A percentile compares a stretch with the other conserved stretches of the same genome.
phyloP scores from a whole-genome alignment of 2,797 vertebrate genomes.

The Macropus fuliginosus region DNA sequence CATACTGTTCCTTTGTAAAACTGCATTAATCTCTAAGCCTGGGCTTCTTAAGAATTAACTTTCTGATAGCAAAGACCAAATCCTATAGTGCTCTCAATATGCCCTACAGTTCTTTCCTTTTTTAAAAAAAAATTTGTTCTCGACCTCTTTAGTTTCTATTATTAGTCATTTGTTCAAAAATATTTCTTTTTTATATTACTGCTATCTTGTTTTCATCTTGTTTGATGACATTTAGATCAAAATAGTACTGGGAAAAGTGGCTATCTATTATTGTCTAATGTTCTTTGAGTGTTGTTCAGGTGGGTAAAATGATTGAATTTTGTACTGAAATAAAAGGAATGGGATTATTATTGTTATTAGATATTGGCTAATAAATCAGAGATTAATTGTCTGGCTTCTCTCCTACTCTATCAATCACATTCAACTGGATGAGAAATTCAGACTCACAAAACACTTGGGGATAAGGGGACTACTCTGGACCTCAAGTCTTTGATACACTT shows the following conservation, averaged over 20 bases:
- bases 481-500: neutral
- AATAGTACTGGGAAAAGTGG: neutral
- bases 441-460: neutral
- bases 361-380: neutral
- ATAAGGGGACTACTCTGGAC: neutral
- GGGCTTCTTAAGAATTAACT: neutral
- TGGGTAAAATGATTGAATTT: neutral
- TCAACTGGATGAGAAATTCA: neutral
- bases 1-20: neutral
- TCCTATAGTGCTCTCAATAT: neutral
- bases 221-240: neutral
- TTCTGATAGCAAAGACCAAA: neutral
- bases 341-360: neutral
- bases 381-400: neutral
- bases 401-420: neutral
- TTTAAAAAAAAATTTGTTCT: neutral
- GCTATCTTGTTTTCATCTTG: neutral
- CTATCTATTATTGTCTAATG: neutral
- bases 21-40: neutral
- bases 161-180: neutral
- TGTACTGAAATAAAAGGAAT: neutral
- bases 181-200: neutral
- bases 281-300: neutral
- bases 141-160: neutral
- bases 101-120: neutral